phyloP scores from a whole-genome alignment of 2,113 vertebrate genomes.

The Poeciliopsis turrubarensis region DNA sequence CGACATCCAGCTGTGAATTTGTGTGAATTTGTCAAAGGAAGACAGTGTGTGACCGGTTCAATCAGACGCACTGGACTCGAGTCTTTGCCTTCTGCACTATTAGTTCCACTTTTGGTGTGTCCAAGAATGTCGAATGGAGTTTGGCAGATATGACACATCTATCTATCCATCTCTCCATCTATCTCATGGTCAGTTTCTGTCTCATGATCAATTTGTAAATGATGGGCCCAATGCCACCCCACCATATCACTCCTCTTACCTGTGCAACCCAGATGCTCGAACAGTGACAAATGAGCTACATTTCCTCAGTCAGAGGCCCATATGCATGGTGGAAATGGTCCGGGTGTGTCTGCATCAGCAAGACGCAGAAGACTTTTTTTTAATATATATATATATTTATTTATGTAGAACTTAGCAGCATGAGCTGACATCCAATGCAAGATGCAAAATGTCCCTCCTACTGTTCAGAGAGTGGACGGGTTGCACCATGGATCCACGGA shows the following conservation, averaged over 20 bases:
- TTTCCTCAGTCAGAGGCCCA: conserved; percentile 48
- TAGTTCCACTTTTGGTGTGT: conserved; percentile 72
- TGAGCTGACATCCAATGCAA: conserved; percentile 20
- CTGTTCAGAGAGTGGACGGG: conserved; percentile 24
- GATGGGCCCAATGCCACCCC: conserved; percentile 25
- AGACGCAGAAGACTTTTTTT: conserved; percentile 49
- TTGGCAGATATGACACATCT: conserved; percentile 21
- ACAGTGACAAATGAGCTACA: conserved; percentile 51
- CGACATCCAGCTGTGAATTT: conserved; percentile 9
- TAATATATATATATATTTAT: background rate
- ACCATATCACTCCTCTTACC: background rate
- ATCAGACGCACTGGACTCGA: conserved; percentile 47
- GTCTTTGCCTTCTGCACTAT: conserved; percentile 40
- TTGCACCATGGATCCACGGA: conserved; percentile 9
- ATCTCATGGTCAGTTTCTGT: no score
- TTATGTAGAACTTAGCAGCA: conserved; percentile 51
- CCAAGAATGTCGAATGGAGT: conserved; percentile 39
- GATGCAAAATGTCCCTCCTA: conserved; percentile 27
- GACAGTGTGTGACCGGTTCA: conserved; percentile 37
- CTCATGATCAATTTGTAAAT: conserved; percentile 15
- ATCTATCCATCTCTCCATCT: conserved; percentile 14
- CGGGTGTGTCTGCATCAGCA: conserved; percentile 77
- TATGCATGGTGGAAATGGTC: conserved; percentile 36
- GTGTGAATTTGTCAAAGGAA: conserved; percentile 38
- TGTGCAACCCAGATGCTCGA: conserved; percentile 26